Conservation (phyloP, 92 coral and sea anemone species). For the Parazoanthus atlanticus region DNA sequence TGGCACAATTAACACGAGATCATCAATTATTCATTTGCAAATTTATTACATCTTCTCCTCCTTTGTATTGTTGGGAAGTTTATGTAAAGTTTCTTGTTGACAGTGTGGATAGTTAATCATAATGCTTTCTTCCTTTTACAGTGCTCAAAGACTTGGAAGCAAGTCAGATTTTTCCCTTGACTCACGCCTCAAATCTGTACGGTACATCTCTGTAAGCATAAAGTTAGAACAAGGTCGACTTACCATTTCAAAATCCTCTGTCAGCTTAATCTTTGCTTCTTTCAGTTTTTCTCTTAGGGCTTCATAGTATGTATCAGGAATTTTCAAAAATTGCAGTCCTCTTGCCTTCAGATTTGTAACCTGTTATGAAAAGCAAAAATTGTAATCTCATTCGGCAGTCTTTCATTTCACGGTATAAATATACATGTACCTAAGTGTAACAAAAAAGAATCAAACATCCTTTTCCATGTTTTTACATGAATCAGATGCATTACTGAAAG, state of each 20-base stretch:
- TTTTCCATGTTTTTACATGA: no score
- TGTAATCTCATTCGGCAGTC: not conserved
- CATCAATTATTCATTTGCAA: not conserved
- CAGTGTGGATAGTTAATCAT: no score
- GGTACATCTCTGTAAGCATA: not conserved
- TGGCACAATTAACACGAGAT: not conserved
- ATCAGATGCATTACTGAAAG: no score
- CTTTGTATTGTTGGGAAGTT: no score
- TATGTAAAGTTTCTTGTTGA: no score
- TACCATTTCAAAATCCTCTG: constrained; percentile 73
- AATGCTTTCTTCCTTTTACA: no score
- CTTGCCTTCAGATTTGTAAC: constrained; percentile 78
- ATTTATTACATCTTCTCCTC: not conserved
- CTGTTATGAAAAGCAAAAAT: constrained; percentile 35
- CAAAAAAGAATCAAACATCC: no score
- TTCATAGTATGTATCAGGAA: constrained; percentile 88
- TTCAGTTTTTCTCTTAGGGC: constrained; percentile 79
- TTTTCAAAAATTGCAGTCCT: constrained; percentile 79
- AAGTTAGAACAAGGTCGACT: constrained; percentile 19
- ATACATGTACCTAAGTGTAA: no score
- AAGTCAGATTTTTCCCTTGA: no score
- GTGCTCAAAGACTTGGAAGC: no score
- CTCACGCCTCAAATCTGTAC: no score
- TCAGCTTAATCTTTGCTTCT: constrained; percentile 63
- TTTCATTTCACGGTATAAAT: no score